Base-by-base conservation (phyloP, 2,113 vertebrate species). In the Oxygymnocypris stewartii region DNA sequence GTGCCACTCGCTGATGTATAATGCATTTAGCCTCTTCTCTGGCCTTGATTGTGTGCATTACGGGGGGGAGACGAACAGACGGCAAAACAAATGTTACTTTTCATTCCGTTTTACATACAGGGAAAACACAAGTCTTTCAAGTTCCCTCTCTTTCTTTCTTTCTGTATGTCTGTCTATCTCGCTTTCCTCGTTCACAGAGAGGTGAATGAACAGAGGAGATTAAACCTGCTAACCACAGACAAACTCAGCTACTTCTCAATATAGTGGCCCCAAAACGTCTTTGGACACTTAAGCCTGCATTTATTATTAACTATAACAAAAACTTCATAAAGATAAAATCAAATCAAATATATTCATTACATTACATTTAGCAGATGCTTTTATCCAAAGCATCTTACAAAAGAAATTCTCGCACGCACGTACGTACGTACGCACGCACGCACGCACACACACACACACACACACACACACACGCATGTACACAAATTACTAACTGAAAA, bases 1-100 rank as follows among this genome's bases (percentile, higher is more conserved):
- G 91, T 92, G 92, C 90, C 91, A 93, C 86, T 79, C 90, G 61
- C 88, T 92, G 90, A 93, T 91, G 93, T 92, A 94, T 95, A 94
- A 95, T 95, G 92, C 92, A 94, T 92, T 95, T 95, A 95, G 94
- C 91, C 10, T 93, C 92, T 88, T 90, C 91, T 93, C 90, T 91
- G 90, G 91, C 91, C 90, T 90, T 94, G 92, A 94, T 94, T 94
- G 93, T 94, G 89, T 91, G 89, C 92, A 92, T 94, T 94, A 93
- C 89, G 11, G 47, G 87, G 37, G 28, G 87, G 90, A 92, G 93
- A 92, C 89, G 92, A 93, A 92, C 87, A 92, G 42, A 47, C 88
- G 86, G 91, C 91, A 92, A 93, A 91, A 91, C 90, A 93, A 92
- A 93, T 92, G 94, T 89, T 93, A 91, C 91, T 94, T 94, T 94